phyloP scores from a whole-genome alignment of 2,797 vertebrate species.

The Pseudopleuronectes americanus region DNA sequence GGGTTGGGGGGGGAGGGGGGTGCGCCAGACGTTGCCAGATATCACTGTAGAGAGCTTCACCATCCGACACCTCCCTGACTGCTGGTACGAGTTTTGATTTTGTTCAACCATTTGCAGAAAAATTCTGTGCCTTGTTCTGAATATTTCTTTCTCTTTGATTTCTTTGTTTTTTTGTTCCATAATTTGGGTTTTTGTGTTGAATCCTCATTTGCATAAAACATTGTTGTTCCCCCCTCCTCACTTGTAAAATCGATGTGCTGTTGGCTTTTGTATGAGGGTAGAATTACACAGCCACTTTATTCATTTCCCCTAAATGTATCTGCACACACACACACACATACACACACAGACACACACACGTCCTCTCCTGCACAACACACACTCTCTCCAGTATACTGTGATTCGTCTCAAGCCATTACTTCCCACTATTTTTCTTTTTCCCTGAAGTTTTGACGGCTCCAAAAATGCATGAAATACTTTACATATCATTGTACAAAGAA shows the following conservation, averaged over 20 bases:
- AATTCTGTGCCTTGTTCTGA: slow-evolving; percentile 99
- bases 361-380: slow-evolving; percentile 73
- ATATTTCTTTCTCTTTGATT: slow-evolving; percentile 72
- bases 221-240: slow-evolving; percentile 44
- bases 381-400: slow-evolving; percentile 82
- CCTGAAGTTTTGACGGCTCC: slow-evolving; percentile 56
- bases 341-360: slow-evolving; percentile 36
- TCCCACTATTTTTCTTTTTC: slow-evolving; percentile 21
- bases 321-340: slow-evolving; percentile 44
- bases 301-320: slow-evolving; percentile 72
- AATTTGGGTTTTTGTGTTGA: slow-evolving; percentile 74
- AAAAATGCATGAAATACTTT: slow-evolving; percentile 76
- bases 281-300: slow-evolving; percentile 76
- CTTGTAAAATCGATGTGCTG: slow-evolving; percentile 68
- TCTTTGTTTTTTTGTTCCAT: slow-evolving; percentile 67
- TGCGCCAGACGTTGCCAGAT: slow-evolving; percentile 87
- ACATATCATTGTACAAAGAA: slow-evolving; percentile 74
- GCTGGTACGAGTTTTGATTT: slow-evolving; percentile 89
- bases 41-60: slow-evolving; percentile 93
- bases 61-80: slow-evolving; percentile 91
- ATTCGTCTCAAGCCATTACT: slow-evolving; percentile 75
- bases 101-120: slow-evolving; percentile 96
- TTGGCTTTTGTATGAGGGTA: slow-evolving; percentile 81
- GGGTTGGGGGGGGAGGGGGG: not conserved
- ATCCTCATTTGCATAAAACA: slow-evolving; percentile 67